Evolutionary conservation across 2,888 invertebrate genomes (phyloP).

Genomic region (Rhyacophila evoluta): DNA sequence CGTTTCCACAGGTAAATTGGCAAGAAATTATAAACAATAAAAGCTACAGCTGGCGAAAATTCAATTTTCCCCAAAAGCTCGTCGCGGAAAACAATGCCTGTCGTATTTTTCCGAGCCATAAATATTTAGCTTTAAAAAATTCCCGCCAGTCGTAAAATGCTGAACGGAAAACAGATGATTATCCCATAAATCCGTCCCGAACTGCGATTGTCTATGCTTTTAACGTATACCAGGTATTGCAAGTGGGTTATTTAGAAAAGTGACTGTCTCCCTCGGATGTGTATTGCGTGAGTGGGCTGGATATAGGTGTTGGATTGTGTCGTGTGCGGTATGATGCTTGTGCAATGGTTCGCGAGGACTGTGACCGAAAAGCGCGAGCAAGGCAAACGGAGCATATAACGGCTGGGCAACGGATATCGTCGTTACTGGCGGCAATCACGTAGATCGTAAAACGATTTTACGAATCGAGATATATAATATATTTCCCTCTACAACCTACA

Average conservation of each 20-base stretch:
- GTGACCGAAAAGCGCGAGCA: not conserved
- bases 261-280: conserved; percentile 10
- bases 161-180: conserved; percentile 50
- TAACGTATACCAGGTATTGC: not conserved
- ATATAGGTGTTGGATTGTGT: not conserved
- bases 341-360: not conserved
- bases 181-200: conserved; percentile 46
- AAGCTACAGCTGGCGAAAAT: conserved; percentile 48
- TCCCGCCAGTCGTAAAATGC: conserved; percentile 47
- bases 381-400: conserved; percentile 37
- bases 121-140: conserved; percentile 51
- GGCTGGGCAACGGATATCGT: conserved; percentile 37
- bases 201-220: not conserved
- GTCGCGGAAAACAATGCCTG: conserved; percentile 42
- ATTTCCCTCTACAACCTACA: not conserved
- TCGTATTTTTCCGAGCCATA: conserved; percentile 47
- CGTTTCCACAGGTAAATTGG: conserved; percentile 16
- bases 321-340: not conserved
- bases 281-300: not conserved
- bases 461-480: conserved; percentile 33
- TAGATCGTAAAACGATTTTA: conserved; percentile 43
- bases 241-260: not conserved
- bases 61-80: conserved; percentile 37
- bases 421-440: conserved; percentile 40
- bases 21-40: conserved; percentile 34